Conservation (phyloP, 2,888 invertebrate species). For the Cantharis lateralis region DNA sequence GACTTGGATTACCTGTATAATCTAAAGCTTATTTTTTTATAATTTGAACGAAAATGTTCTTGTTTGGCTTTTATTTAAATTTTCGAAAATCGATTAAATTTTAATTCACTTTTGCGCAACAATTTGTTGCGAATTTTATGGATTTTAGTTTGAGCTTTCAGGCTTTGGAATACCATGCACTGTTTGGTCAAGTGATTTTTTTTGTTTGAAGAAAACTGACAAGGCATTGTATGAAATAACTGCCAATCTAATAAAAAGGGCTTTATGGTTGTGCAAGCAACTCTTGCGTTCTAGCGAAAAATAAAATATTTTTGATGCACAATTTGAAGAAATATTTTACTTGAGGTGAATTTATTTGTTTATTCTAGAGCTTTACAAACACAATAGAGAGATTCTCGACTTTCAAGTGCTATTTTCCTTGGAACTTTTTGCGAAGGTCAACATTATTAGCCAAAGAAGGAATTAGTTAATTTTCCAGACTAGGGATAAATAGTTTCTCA, state of each 20-base stretch:
- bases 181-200: background rate
- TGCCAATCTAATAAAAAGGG: background rate
- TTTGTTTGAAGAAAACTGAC: background rate
- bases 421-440: background rate
- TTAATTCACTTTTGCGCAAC: background rate
- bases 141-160: background rate
- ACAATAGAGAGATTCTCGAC: background rate
- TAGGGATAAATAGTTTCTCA: background rate
- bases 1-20: background rate
- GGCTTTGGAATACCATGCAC: background rate
- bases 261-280: background rate
- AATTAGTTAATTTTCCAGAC: background rate
- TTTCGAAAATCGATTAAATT: background rate
- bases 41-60: background rate
- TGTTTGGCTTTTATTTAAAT: background rate
- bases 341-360: background rate
- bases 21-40: background rate
- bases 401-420: background rate
- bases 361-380: background rate
- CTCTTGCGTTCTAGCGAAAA: background rate
- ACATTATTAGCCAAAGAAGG: background rate
- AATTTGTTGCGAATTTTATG: background rate
- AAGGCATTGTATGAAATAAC: background rate
- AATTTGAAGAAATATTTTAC: background rate
- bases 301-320: background rate